Conservation (phyloP, 2,113 vertebrate genomes). For the Pterophyllum scalare region DNA sequence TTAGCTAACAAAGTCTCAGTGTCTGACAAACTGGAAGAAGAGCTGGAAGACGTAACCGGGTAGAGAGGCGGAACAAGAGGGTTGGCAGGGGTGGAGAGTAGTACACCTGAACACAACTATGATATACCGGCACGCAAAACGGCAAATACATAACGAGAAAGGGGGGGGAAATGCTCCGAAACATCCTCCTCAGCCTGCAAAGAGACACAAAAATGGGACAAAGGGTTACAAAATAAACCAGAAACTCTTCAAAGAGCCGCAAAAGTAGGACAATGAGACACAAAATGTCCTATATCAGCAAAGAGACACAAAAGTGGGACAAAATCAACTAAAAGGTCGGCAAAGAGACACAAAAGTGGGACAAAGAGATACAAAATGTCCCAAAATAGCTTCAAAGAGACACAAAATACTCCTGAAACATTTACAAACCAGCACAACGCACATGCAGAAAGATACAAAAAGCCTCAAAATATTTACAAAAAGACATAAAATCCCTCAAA, state of each 20-base stretch:
- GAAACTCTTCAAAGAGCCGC: neutral
- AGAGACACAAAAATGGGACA: neutral
- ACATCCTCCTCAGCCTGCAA: neutral
- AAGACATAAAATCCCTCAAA: neutral
- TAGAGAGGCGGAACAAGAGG: neutral
- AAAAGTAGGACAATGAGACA: neutral
- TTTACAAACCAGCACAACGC: neutral
- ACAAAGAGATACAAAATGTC: neutral
- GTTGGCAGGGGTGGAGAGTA: neutral
- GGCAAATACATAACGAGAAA: neutral
- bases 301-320: neutral
- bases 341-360: neutral
- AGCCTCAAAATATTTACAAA: rapidly evolving
- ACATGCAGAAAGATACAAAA: neutral
- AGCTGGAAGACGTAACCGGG: neutral
- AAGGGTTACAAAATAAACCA: neutral
- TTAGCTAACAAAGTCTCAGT: rapidly evolving
- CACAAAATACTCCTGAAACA: neutral
- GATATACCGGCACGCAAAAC: neutral
- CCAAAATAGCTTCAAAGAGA: neutral
- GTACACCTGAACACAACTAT: neutral
- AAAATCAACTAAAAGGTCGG: neutral
- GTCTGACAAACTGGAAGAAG: rapidly evolving
- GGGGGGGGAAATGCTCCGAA: neutral
- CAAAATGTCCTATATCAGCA: rapidly evolving